Conservation (phyloP, 2,797 vertebrate species). For the Buceros bicornis region DNA sequence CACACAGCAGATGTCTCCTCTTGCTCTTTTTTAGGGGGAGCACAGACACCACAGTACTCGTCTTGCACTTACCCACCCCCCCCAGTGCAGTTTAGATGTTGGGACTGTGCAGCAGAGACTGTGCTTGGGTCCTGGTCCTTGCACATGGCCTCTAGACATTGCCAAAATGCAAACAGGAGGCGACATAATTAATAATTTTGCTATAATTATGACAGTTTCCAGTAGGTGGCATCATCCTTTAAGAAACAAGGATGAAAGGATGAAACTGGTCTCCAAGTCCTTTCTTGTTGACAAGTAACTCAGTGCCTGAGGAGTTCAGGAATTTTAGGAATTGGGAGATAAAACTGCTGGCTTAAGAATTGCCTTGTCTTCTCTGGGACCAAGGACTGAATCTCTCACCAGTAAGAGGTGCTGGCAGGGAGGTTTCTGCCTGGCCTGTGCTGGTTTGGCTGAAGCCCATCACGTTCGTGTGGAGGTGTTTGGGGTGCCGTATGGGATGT, state of each 20-base stretch:
- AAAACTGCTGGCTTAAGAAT: background rate
- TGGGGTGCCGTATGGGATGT: background rate
- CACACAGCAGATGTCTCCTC: accelerated
- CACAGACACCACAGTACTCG: background rate
- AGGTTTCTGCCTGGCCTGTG: background rate
- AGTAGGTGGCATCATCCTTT: slow-evolving; percentile 53
- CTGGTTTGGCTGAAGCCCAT: background rate
- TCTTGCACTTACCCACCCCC: background rate
- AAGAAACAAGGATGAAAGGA: background rate
- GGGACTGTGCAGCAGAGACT: background rate
- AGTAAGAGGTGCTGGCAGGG: background rate
- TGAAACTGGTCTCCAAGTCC: background rate
- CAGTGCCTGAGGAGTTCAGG: background rate
- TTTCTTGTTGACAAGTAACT: background rate
- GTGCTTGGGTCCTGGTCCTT: background rate
- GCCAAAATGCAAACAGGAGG: background rate
- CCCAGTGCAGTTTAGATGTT: background rate
- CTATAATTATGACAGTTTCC: slow-evolving; percentile 6
- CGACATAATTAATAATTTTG: background rate
- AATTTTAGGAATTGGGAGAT: background rate
- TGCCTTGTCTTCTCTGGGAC: background rate
- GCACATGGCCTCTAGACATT: accelerated
- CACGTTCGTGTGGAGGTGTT: background rate
- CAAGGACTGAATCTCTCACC: background rate
- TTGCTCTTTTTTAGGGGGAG: background rate